phyloP scores from a whole-genome alignment of 2,113 vertebrate species.

The Hippocampus barbouri region DNA sequence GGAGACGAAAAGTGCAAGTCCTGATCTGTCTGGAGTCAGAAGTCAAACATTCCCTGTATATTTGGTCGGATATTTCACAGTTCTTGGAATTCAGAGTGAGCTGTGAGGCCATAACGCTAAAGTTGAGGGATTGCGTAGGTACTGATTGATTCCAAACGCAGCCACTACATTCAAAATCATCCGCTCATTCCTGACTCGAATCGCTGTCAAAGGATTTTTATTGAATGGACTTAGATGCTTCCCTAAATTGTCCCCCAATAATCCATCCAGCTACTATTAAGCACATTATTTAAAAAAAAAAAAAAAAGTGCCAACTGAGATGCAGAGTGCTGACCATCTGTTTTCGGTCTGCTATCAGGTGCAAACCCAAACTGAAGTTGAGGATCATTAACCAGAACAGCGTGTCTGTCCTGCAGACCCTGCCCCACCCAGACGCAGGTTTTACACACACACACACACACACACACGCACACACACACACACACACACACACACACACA shows the following conservation, averaged over 20 bases:
- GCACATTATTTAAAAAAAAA: no score
- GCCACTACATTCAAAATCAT: no score
- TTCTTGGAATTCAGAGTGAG: no score
- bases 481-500: background rate
- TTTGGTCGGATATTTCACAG: no score
- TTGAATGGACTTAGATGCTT: no score
- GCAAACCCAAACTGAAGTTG: slow-evolving; percentile 94
- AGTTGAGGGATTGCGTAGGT: no score
- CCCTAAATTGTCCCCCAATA: no score
- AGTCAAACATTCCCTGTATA: background rate
- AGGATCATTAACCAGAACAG: slow-evolving; percentile 99
- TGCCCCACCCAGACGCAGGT: slow-evolving; percentile 70
- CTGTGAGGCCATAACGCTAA: no score
- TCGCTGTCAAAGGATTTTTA: no score
- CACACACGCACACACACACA: background rate
- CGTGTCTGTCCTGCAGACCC: slow-evolving; percentile 92
- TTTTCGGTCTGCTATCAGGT: slow-evolving; percentile 56
- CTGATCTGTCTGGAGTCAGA: background rate
- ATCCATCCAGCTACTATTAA: no score
- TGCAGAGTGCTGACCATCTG: background rate
- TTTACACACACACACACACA: background rate
- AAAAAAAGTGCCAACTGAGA: background rate
- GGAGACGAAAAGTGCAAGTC: background rate
- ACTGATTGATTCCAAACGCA: no score
- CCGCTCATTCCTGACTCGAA: no score